Evolutionary conservation across 2,113 vertebrate species (phyloP), one percentile per base, ranked within the genome.

Genomic region (Hiodon alosoides): DNA sequence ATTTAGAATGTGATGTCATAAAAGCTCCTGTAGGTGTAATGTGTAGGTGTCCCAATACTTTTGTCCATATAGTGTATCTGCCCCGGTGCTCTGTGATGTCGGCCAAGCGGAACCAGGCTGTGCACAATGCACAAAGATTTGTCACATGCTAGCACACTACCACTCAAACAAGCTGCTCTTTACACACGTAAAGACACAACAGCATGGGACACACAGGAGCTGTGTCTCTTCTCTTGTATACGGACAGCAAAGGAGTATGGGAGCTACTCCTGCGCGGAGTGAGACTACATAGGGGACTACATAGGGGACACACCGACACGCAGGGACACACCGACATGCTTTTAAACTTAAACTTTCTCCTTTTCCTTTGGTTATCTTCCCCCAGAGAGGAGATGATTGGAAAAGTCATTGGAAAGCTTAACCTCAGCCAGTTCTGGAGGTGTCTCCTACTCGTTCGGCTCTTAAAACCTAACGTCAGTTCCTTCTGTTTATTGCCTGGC

Each of bases 351-450:
- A 8, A 73, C 16, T 48, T 67, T 2, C 17, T 50, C 7, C 8
- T 7, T 7, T 31, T 74, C 10, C 47, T 48, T 3, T 51, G 57
- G 31, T 71, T 53, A 48, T 59, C 53, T 60, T 10, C 3, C 54
- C 53, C 9, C 54, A 50, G 55, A 79, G 48, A 72, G 16, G 60
- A 67, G 14, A 64, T 50, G 55, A 69, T 78, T 83, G 79, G 74
- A 80, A 71, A 77, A 48, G 57, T 64, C 31, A 58, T 55, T 73
- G 79, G 81, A 81, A 81, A 82, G 74, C 76, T 76, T 80, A 71
- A 77, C 62, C 47, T 80, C 75, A 80, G 70, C 47, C 75, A 71
- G 65, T 50, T 77, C 16, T 65, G n/a, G 71, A 60, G 52, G 78
- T 71, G 10, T 46, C 47, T 62, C 70, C 75, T 60, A 67, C 64